Evolutionary conservation across 1,140 invertebrate species (phyloP).

Genomic region (Aleiodes sp.): DNA sequence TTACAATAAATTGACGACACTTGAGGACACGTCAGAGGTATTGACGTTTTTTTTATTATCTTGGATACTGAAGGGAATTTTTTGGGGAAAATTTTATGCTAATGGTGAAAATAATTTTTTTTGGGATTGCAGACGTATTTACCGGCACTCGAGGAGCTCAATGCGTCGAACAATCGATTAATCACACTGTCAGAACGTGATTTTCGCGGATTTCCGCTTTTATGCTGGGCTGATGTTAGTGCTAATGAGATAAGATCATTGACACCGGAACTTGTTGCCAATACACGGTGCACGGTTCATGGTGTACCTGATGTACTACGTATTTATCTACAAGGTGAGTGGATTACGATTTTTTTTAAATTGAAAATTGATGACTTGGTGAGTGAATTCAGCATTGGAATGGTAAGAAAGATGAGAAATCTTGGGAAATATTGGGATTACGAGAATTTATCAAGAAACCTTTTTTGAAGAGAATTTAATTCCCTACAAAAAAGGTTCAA

Average conservation of each 20-base stretch:
- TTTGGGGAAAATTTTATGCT: slow-evolving; percentile 3
- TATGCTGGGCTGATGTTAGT: slow-evolving; percentile 81
- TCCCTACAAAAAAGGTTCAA: no score
- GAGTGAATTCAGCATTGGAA: no score
- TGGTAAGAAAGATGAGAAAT: no score
- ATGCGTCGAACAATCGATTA: slow-evolving; percentile 78
- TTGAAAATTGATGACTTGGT: background rate
- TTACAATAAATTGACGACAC: slow-evolving; percentile 76
- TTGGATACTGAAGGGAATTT: background rate
- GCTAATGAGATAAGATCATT: slow-evolving; percentile 78
- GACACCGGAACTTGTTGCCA: slow-evolving; percentile 77
- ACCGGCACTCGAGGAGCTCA: slow-evolving; percentile 77
- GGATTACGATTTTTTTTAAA: background rate
- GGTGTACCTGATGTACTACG: slow-evolving; percentile 79
- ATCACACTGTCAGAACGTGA: slow-evolving; percentile 75
- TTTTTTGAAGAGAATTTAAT: no score
- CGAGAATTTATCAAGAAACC: no score
- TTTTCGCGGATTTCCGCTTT: slow-evolving; percentile 79
- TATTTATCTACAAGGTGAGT: slow-evolving; percentile 80
- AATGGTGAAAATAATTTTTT: slow-evolving; percentile 29
- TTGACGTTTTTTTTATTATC: background rate
- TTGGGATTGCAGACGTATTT: slow-evolving; percentile 74
- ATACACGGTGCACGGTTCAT: slow-evolving; percentile 79
- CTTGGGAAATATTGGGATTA: no score
- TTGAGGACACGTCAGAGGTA: slow-evolving; percentile 84